A percentile compares a stretch with the other conserved stretches of the same genome.
Conservation (phyloP, 2,888 invertebrate genomes). For the Pyrgus malvae region DNA sequence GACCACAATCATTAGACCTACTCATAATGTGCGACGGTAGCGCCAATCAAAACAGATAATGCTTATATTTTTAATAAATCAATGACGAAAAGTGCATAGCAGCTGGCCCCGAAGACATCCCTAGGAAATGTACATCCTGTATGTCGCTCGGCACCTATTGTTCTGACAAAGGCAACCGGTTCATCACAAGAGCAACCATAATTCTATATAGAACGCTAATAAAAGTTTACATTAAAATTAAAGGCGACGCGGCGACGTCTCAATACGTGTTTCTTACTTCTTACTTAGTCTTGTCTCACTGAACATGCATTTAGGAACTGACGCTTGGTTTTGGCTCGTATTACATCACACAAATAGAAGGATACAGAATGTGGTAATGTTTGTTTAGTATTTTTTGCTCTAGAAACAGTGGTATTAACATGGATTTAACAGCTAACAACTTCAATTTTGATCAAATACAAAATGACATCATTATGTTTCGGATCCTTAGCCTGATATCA, state of each 20-base stretch:
- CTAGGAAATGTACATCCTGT: neutral
- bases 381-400: too few species aligned
- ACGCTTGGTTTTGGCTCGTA: conserved; percentile 2
- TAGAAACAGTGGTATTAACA: too few species aligned
- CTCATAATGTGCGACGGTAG: neutral
- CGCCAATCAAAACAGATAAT: conserved; percentile 4
- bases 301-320: conserved; percentile 9
- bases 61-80: neutral
- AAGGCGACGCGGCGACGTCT: too few species aligned
- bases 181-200: neutral
- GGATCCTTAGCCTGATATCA: too few species aligned
- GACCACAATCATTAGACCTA: conserved; percentile 13
- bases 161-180: neutral
- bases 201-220: too few species aligned
- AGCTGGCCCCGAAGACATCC: neutral
- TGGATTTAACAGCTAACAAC: too few species aligned
- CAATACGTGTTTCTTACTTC: conserved; percentile 2
- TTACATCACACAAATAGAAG: neutral
- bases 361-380: too few species aligned
- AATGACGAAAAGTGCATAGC: neutral
- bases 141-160: neutral
- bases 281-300: conserved; percentile 1
- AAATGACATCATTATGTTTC: too few species aligned
- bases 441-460: too few species aligned
- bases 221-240: too few species aligned